phyloP scores from a whole-genome alignment of 2,797 vertebrate genomes.

The Sciurus carolinensis region DNA sequence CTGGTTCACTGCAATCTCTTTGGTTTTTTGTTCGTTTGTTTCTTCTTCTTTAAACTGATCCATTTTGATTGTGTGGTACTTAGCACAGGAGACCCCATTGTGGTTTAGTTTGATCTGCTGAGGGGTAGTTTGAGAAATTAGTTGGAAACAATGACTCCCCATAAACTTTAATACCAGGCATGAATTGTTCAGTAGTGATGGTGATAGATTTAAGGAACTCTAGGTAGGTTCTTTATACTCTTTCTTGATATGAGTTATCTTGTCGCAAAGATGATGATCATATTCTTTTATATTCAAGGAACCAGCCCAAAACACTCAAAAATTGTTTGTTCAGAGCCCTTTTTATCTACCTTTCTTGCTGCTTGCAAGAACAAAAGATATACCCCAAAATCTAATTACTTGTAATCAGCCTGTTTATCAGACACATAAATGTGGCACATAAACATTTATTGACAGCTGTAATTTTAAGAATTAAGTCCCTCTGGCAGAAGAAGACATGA shows the following conservation, averaged over 20 bases:
- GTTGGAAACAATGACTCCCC: not conserved
- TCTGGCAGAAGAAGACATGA: constrained; percentile 11
- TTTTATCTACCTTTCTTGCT: not conserved
- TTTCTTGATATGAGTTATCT: constrained; percentile 5
- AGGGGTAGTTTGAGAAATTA: not conserved
- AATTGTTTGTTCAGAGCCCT: not conserved
- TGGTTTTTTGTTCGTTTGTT: not conserved
- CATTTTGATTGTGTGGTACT: not conserved
- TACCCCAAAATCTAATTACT: constrained; percentile 26
- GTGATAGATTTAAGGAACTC: not conserved
- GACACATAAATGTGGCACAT: not conserved
- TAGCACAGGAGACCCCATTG: not conserved
- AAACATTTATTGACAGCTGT: not conserved
- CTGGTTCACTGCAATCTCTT: not conserved
- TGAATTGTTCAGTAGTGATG: not conserved
- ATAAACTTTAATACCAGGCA: not conserved
- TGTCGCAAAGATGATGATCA: constrained; percentile 3
- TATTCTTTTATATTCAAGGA: constrained; percentile 40
- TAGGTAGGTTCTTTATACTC: constrained; percentile 33
- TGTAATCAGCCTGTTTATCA: constrained; percentile 13
- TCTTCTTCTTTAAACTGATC: not conserved
- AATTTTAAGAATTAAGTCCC: constrained; percentile 36
- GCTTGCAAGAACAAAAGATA: constrained; percentile 22
- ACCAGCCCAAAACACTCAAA: not conserved
- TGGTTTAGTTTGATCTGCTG: not conserved